phyloP scores from a whole-genome alignment of 2,888 invertebrate genomes.

The Proisotoma minuta region DNA sequence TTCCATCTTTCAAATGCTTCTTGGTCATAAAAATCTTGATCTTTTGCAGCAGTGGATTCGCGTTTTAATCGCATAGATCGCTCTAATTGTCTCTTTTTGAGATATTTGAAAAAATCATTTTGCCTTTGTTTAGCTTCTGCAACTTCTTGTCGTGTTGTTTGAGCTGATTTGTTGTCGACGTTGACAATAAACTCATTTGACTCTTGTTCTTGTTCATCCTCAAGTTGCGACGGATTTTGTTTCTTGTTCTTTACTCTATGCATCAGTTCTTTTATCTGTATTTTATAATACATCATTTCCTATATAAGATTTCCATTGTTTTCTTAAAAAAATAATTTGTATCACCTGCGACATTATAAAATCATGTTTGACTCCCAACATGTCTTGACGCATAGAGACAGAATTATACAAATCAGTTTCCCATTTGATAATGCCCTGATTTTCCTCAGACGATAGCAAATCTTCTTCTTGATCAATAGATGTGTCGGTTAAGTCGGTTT shows the following conservation, averaged over 20 bases:
- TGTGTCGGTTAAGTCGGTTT: neutral
- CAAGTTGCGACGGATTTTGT: neutral
- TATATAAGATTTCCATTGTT: no score
- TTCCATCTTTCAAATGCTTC: slow-evolving; percentile 15
- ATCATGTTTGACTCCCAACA: slow-evolving; percentile 65
- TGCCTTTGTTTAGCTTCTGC: neutral
- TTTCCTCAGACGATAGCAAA: neutral
- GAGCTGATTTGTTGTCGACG: no score
- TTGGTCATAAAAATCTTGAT: slow-evolving; percentile 25
- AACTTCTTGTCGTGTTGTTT: neutral
- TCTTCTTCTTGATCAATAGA: neutral
- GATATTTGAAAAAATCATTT: slow-evolving; percentile 30
- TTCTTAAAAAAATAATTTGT: neutral
- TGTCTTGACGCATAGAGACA: slow-evolving; percentile 62
- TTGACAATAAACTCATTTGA: no score
- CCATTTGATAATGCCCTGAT: neutral
- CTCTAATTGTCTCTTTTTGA: slow-evolving; percentile 21
- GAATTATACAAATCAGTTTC: neutral
- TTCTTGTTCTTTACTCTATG: neutral
- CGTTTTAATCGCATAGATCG: slow-evolving; percentile 24
- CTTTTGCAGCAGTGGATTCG: slow-evolving; percentile 13
- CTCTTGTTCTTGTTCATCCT: no score
- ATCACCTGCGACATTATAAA: slow-evolving; percentile 58
- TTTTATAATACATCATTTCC: no score
- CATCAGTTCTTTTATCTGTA: slow-evolving; percentile 2